Conservation (phyloP, 2,113 vertebrate genomes). For the Leptodactylus fuscus region DNA sequence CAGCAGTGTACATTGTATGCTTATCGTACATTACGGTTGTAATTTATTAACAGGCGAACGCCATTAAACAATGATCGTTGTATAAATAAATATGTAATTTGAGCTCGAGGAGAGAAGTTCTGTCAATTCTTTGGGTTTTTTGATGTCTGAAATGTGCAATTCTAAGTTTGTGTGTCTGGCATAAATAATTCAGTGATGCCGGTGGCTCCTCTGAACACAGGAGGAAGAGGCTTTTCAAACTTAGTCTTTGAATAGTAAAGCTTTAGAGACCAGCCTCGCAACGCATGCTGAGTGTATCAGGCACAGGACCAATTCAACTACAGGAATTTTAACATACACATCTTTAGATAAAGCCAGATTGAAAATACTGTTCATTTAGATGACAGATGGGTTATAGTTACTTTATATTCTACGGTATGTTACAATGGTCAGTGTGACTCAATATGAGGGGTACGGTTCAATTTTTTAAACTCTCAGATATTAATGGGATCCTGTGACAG, state of each 20-base stretch:
- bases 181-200: slow-evolving; percentile 56
- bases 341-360: neutral
- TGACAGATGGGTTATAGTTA: too few relatives aligned
- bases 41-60: neutral
- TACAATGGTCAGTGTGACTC: neutral
- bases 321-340: neutral
- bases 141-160: slow-evolving; percentile 4
- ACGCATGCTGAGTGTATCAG: slow-evolving; percentile 15
- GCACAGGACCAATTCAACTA: slow-evolving; percentile 35
- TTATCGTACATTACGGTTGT: neutral
- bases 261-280: slow-evolving; percentile 34
- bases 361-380: neutral
- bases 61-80: neutral
- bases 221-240: slow-evolving; percentile 38
- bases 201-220: slow-evolving; percentile 14
- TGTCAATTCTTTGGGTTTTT: slow-evolving; percentile 43
- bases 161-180: slow-evolving; percentile 39
- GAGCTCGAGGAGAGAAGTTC: neutral
- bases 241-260: slow-evolving; percentile 46
- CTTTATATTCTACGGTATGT: too few relatives aligned
- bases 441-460: too few relatives aligned
- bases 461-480: too few relatives aligned
- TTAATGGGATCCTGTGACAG: too few relatives aligned
- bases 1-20: neutral
- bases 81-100: slow-evolving; percentile 17